A percentile compares a stretch with the other conserved stretches of the same genome.
phyloP scores from a whole-genome alignment of 2,797 vertebrate species.

The Oreochromis mossambicus region DNA sequence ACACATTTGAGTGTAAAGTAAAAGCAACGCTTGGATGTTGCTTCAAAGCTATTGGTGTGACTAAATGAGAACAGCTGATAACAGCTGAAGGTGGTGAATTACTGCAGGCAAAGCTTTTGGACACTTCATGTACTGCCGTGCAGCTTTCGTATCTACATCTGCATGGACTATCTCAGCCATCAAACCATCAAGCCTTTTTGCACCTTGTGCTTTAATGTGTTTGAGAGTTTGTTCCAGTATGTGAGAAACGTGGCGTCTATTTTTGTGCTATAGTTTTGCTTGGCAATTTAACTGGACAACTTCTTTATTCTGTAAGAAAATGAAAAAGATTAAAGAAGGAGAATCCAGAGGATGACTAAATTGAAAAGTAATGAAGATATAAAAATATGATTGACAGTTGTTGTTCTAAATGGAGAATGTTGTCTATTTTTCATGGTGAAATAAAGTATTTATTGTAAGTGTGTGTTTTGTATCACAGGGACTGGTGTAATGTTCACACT shows the following conservation, averaged over 20 bases:
- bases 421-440: conserved; percentile 75
- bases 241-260: conserved; percentile 27
- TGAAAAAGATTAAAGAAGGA: conserved; percentile 35
- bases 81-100: not conserved
- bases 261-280: conserved; percentile 5
- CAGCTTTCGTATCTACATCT: conserved; percentile 20
- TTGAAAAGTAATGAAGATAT: not conserved
- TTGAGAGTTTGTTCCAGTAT: conserved; percentile 38
- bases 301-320: conserved; percentile 18
- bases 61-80: not conserved
- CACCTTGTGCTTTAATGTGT: conserved; percentile 53
- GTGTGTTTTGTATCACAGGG: not conserved
- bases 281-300: conserved; percentile 31
- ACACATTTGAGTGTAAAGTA: conserved; percentile 12
- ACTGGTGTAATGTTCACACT: not conserved
- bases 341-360: not conserved
- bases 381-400: not conserved
- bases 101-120: not conserved
- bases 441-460: conserved; percentile 77
- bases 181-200: conserved; percentile 44
- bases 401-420: conserved; percentile 53
- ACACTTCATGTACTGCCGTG: not conserved
- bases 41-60: conserved; percentile 5
- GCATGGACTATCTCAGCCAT: conserved; percentile 2
- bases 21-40: not conserved